Evolutionary conservation across 2,888 invertebrate genomes (phyloP).

Genomic region (Trisateles emortualis): DNA sequence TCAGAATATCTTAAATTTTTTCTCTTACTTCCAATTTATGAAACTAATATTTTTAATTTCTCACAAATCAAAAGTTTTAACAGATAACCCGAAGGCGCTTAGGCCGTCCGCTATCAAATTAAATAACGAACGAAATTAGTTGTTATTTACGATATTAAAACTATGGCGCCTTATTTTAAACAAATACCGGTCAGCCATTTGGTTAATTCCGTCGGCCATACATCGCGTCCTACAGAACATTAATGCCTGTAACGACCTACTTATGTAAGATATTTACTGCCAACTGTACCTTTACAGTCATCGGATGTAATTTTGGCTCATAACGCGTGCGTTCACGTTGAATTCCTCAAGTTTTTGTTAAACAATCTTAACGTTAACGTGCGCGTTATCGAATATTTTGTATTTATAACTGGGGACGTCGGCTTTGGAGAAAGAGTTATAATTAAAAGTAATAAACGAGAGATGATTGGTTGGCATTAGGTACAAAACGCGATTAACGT

Average conservation of each 20-base stretch:
- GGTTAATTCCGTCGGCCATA: conserved; percentile 39
- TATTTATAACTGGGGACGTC: conserved; percentile 35
- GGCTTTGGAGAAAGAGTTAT: conserved; percentile 47
- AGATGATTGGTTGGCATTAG: conserved; percentile 57
- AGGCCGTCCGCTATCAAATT: conserved; percentile 49
- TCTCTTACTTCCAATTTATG: conserved; percentile 33
- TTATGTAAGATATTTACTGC: conserved; percentile 43
- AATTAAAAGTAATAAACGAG: conserved; percentile 61
- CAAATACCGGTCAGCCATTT: conserved; percentile 54
- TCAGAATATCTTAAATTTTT: conserved; percentile 36
- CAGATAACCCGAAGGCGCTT: conserved; percentile 40
- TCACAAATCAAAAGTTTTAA: conserved; percentile 48
- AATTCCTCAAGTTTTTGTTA: conserved; percentile 25
- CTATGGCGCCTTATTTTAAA: conserved; percentile 58
- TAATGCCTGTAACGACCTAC: conserved; percentile 50
- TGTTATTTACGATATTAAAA: conserved; percentile 60
- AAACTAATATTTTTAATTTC: conserved; percentile 43
- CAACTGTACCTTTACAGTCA: conserved; percentile 41
- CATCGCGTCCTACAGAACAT: conserved; percentile 47
- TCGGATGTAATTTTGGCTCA: conserved; percentile 24
- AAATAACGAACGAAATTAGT: conserved; percentile 63
- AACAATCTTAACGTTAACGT: conserved; percentile 38
- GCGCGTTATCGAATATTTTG: conserved; percentile 36
- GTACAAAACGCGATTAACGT: conserved; percentile 55
- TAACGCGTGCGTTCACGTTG: conserved; percentile 48